Evolutionary conservation across 35 echinoderm and acorn worm genomes (phyloP).

Genomic region (Ptychodera flava): DNA sequence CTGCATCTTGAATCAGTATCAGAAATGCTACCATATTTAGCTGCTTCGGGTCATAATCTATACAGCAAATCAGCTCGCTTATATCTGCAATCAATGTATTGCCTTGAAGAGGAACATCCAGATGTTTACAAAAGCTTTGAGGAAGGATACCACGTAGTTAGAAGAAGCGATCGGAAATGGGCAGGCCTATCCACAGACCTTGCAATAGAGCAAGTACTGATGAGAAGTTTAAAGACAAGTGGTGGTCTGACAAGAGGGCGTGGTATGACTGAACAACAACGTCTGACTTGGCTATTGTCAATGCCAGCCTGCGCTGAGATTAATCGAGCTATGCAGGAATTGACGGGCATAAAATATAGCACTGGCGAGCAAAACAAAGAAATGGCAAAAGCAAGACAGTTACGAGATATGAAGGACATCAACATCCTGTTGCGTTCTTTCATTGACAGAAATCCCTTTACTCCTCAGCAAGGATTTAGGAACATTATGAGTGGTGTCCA

Average conservation of each 20-base stretch:
- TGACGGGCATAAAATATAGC: slow-evolving; percentile 14
- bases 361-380: slow-evolving; percentile 36
- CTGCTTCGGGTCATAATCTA: slow-evolving; percentile 59
- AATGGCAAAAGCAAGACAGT: slow-evolving; percentile 18
- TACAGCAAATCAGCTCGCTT: slow-evolving; percentile 39
- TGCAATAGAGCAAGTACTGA: slow-evolving; percentile 56
- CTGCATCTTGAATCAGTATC: slow-evolving; percentile 36
- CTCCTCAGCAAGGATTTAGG: slow-evolving; percentile 10
- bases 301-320: slow-evolving; percentile 6
- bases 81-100: slow-evolving; percentile 46
- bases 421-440: background rate
- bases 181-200: slow-evolving; percentile 47
- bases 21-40: slow-evolving; percentile 57
- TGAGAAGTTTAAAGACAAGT: slow-evolving; percentile 53
- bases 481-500: slow-evolving; percentile 48
- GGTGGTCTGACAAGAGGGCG: slow-evolving; percentile 48
- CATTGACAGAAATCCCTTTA: slow-evolving; percentile 30
- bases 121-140: slow-evolving; percentile 32
- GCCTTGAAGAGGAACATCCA: slow-evolving; percentile 41
- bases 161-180: slow-evolving; percentile 46
- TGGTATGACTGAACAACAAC: slow-evolving; percentile 29
- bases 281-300: slow-evolving; percentile 19
- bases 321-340: slow-evolving; percentile 23
- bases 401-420: slow-evolving; percentile 11
- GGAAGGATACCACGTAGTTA: slow-evolving; percentile 35